These are phyloP conservation scores for Acomys russatus DNA, from an alignment of 2,797 vertebrate genomes.

Conservation along the genomic window DNA sequence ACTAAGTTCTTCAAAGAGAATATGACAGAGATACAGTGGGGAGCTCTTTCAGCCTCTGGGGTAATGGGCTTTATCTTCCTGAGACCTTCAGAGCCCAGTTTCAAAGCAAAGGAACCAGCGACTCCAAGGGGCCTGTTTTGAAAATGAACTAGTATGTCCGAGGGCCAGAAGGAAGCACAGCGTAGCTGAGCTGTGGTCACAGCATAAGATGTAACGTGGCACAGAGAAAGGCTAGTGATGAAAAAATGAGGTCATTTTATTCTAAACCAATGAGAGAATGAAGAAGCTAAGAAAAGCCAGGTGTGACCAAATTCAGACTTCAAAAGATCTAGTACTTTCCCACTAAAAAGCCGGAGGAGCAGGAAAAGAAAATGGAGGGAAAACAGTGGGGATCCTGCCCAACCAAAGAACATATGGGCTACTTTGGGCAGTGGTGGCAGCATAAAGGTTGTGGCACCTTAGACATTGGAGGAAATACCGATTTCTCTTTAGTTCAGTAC, in stretches of 20 bases:
- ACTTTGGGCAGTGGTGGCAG: neutral
- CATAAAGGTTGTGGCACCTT: neutral
- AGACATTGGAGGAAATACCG: neutral
- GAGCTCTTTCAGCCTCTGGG: neutral
- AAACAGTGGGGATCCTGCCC: rapidly evolving
- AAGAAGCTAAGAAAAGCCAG: neutral
- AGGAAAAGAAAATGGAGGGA: neutral
- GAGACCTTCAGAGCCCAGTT: neutral
- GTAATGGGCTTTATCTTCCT: neutral
- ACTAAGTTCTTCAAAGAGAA: neutral
- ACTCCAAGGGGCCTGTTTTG: neutral
- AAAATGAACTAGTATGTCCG: neutral
- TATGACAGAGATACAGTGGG: neutral
- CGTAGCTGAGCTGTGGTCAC: neutral
- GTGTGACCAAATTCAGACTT: neutral
- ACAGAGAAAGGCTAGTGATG: neutral
- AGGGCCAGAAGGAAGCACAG: neutral
- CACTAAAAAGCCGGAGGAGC: neutral
- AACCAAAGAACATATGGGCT: neutral
- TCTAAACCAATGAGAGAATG: neutral
- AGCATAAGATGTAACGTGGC: neutral
- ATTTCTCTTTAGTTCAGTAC: neutral
- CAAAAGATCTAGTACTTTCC: neutral
- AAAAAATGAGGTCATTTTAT: neutral
- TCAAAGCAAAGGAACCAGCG: neutral